Conservation (phyloP, 1,140 invertebrate species). For the Drosophila mauritiana region DNA sequence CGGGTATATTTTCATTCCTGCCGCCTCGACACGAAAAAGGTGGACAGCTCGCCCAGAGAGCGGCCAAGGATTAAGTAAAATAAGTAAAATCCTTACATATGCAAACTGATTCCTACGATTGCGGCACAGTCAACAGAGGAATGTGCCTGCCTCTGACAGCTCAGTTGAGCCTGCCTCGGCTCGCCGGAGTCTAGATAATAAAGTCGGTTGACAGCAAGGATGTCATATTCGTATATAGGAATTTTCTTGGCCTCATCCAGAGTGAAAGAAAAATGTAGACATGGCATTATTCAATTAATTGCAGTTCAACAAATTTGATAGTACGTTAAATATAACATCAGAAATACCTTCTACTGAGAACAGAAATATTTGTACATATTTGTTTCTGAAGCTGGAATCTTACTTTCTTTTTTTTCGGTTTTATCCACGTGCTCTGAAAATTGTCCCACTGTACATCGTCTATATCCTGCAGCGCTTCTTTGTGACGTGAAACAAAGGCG, state of each 20-base stretch:
- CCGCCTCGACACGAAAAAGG: slow-evolving; percentile 61
- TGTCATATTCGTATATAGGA: slow-evolving; percentile 41
- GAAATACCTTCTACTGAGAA: too few relatives aligned
- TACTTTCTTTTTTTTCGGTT: background rate
- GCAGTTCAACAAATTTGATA: too few relatives aligned
- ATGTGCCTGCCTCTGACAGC: slow-evolving; percentile 50
- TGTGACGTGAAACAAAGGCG: slow-evolving; percentile 58
- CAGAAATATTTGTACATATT: too few relatives aligned
- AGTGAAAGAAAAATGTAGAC: slow-evolving; percentile 5
- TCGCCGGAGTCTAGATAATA: slow-evolving; percentile 46
- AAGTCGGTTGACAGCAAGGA: slow-evolving; percentile 43
- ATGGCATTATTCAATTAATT: background rate
- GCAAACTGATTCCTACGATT: slow-evolving; percentile 26
- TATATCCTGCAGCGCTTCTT: slow-evolving; percentile 45
- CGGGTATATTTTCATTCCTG: slow-evolving; percentile 19
- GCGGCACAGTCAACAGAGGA: slow-evolving; percentile 33
- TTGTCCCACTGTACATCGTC: slow-evolving; percentile 17
- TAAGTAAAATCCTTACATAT: slow-evolving; percentile 11
- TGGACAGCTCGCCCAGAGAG: slow-evolving; percentile 53
- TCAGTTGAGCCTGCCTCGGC: slow-evolving; percentile 25
- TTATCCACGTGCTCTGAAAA: background rate
- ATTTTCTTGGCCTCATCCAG: slow-evolving; percentile 7
- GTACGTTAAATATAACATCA: too few relatives aligned
- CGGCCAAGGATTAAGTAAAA: slow-evolving; percentile 36
- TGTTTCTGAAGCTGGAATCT: too few relatives aligned